Percentiles rank a stretch among this genome's conserved stretches.
phyloP scores from a whole-genome alignment of 2,797 vertebrate genomes.

The Tokudaia tokunoshimensis region DNA sequence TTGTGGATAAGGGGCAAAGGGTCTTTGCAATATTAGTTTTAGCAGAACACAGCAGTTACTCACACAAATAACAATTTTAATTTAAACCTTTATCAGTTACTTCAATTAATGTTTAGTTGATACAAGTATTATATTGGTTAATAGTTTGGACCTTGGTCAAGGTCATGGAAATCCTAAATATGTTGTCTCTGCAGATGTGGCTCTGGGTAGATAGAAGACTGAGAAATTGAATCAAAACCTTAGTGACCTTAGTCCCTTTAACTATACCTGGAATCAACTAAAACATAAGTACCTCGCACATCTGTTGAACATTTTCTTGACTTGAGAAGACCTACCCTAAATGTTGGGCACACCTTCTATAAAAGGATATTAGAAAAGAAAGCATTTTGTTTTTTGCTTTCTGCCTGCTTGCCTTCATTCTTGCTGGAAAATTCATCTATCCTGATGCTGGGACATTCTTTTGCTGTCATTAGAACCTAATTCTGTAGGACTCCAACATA shows the following conservation, averaged over 20 bases:
- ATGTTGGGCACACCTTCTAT: not conserved
- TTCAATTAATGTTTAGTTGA: not conserved
- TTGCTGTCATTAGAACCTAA: not conserved
- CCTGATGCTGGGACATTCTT: not conserved
- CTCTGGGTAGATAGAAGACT: not conserved
- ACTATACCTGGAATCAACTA: not conserved
- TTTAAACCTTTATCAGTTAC: not conserved
- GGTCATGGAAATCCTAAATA: not conserved
- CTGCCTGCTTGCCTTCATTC: not conserved
- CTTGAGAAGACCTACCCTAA: not conserved
- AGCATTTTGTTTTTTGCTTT: not conserved
- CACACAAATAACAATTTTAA: not conserved
- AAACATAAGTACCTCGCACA: not conserved
- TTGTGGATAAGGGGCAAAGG: not conserved
- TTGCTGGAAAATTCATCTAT: not conserved
- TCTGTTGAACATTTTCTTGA: not conserved
- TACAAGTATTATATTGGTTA: not conserved
- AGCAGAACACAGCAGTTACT: not conserved
- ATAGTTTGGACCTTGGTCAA: not conserved
- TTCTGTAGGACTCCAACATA: not conserved
- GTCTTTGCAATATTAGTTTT: not conserved
- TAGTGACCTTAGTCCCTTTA: not conserved
- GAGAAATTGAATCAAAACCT: not conserved
- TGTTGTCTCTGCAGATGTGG: not conserved
- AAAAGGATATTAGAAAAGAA: not conserved